phyloP scores from a whole-genome alignment of 2,113 vertebrate genomes.

The Campylomormyrus numenius region DNA sequence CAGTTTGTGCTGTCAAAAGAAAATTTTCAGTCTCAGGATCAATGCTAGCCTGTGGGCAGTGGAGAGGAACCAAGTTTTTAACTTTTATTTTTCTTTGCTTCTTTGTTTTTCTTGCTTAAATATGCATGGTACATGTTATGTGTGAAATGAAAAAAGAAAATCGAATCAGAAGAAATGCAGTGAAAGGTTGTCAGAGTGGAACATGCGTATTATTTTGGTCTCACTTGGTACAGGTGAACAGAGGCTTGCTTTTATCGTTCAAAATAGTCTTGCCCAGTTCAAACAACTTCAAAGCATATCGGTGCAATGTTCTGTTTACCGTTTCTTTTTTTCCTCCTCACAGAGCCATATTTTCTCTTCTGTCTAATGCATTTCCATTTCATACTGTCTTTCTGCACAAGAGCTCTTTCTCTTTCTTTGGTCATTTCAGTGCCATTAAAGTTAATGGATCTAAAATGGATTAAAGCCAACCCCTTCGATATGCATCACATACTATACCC shows the following conservation, averaged over 20 bases:
- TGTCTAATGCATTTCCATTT: conserved; percentile 16
- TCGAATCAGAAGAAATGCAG: background rate
- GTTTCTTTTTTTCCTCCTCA: background rate
- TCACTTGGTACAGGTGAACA: conserved; percentile 6
- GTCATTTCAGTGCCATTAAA: conserved; percentile 16
- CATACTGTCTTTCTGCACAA: background rate
- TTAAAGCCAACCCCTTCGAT: conserved; percentile 2
- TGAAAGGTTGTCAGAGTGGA: conserved; percentile 8
- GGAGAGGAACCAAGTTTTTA: background rate
- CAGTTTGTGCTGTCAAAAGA: background rate
- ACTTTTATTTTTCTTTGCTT: conserved; percentile 1
- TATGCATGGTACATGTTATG: conserved; percentile 5
- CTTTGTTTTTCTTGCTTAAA: conserved; percentile 14
- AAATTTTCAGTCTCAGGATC: background rate
- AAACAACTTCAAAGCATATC: conserved; percentile 12
- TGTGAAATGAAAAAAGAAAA: conserved; percentile 1
- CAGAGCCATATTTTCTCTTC: background rate
- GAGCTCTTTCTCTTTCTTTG: background rate
- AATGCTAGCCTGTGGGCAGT: background rate
- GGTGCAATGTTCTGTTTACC: background rate
- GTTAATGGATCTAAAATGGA: conserved; percentile 7
- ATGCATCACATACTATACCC: background rate
- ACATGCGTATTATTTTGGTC: background rate
- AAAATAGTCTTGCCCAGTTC: background rate
- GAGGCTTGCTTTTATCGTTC: background rate